A percentile compares a stretch with the other conserved stretches of the same genome.
Evolutionary conservation across 2,888 invertebrate genomes (phyloP).

Genomic region (Latrodectus elegans): DNA sequence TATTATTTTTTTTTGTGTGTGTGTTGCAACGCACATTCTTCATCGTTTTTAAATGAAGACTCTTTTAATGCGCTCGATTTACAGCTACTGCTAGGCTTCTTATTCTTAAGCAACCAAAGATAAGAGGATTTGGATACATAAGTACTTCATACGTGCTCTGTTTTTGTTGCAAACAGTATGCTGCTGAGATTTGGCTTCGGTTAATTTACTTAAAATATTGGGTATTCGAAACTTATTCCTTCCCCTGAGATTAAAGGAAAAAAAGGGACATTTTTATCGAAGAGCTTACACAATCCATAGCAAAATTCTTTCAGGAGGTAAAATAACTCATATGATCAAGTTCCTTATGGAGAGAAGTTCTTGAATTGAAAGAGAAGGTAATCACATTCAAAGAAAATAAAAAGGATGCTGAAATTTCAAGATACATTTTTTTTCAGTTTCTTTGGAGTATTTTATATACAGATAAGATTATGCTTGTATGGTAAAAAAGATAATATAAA

Average conservation of each 20-base stretch:
- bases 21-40: neutral
- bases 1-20: neutral
- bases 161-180: neutral
- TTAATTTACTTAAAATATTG: slow-evolving; percentile 3
- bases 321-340: slow-evolving; percentile 21
- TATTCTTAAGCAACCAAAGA: neutral
- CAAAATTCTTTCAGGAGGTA: slow-evolving; percentile 4
- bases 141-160: neutral
- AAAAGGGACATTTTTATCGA: slow-evolving; percentile 9
- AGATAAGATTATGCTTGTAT: too few species aligned
- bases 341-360: neutral
- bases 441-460: too few species aligned
- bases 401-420: too few species aligned
- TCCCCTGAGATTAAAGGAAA: neutral
- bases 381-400: too few species aligned
- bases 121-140: neutral
- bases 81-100: neutral
- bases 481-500: too few species aligned
- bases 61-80: slow-evolving; percentile 1
- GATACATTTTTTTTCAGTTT: too few species aligned
- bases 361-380: neutral
- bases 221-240: slow-evolving; percentile 11
- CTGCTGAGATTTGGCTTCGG: neutral
- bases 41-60: neutral
- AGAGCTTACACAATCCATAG: neutral